Evolutionary conservation across 2,888 invertebrate genomes (phyloP).

Genomic region (Parochlus steinenii): DNA sequence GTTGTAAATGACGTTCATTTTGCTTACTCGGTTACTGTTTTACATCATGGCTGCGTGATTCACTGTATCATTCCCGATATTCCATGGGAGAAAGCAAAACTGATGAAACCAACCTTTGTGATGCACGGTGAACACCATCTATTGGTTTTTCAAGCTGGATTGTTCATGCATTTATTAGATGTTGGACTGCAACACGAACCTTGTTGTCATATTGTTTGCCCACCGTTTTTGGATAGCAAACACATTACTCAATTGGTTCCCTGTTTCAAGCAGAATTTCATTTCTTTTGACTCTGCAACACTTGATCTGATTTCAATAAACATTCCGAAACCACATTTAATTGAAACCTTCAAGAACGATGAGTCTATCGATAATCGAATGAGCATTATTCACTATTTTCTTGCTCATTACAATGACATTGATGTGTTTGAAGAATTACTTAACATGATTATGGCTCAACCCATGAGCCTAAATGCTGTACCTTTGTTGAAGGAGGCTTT

Average conservation of each 20-base stretch:
- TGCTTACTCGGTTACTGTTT: constrained; percentile 66
- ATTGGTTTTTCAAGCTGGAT: constrained; percentile 64
- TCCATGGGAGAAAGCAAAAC: constrained; percentile 60
- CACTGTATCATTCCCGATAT: constrained; percentile 69
- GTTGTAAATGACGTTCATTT: constrained; percentile 55
- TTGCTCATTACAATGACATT: constrained; percentile 59
- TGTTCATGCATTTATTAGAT: constrained; percentile 73
- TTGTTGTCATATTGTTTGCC: constrained; percentile 58
- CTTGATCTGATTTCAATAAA: constrained; percentile 51
- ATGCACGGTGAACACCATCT: constrained; percentile 62
- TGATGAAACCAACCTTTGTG: constrained; percentile 59
- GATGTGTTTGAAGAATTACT: constrained; percentile 57
- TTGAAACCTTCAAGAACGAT: constrained; percentile 50
- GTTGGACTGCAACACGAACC: constrained; percentile 72
- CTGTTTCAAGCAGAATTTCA: constrained; percentile 26
- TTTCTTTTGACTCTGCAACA: constrained; percentile 44
- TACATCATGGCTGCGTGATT: constrained; percentile 70
- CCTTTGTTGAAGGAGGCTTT: constrained; percentile 62
- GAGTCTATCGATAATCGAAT: constrained; percentile 52
- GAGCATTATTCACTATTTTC: constrained; percentile 66
- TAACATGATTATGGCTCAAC: constrained; percentile 40
- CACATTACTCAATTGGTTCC: constrained; percentile 51
- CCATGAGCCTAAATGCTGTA: constrained; percentile 38
- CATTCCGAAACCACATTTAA: constrained; percentile 47
- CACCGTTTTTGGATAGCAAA: constrained; percentile 37